Evolutionary conservation across 2,113 vertebrate genomes (phyloP), one percentile per base, ranked within the genome.

Genomic region (Oostethus manadensis): DNA sequence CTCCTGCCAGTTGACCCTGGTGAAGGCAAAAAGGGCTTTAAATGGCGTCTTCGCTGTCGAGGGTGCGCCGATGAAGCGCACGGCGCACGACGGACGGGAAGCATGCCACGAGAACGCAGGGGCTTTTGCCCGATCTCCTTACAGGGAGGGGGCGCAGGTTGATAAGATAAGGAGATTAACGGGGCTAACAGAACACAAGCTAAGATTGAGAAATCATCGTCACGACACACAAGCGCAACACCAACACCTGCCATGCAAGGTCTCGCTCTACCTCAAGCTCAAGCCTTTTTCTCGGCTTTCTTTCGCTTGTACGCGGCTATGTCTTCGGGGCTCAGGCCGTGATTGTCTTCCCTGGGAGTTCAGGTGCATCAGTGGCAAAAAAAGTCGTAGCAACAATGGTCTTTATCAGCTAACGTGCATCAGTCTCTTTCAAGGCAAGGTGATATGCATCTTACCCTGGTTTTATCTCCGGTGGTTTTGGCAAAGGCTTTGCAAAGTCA

Each of bases 241-340:
- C 71, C 64, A 35, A 58, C n/a, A n/a, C n/a, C 57, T 49, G 49
- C 51, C 77, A 81, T 67, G 78, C 78, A 71, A 21, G 66, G 58
- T 62, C 68, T 81, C 91, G 93, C 29, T 33, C 29, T 92, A 91
- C 92, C 74, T 80, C 74, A 71, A 60, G 76, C 60, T 88, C 88
- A 90, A 84, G 86, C 82, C 79, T 86, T 91, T 91, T 91, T 90
- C 73, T 84, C 90, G 72, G 90, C 86, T 92, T 91, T 93, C 84
- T 87, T 93, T 88, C 78, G 92, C 90, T 80, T 91, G 91, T 93
- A 92, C 14, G 86, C 88, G 60, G 90, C 92, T 85, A 94, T 88
- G 23, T 94, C 93, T 63, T 93, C 92, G 8, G 87, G 80, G 40
- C 80, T 87, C 81, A 94, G 89, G 64, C 93, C 93, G 40, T 94